Conservation (phyloP, 2,113 vertebrate genomes). For the Todiramphus chloris region DNA sequence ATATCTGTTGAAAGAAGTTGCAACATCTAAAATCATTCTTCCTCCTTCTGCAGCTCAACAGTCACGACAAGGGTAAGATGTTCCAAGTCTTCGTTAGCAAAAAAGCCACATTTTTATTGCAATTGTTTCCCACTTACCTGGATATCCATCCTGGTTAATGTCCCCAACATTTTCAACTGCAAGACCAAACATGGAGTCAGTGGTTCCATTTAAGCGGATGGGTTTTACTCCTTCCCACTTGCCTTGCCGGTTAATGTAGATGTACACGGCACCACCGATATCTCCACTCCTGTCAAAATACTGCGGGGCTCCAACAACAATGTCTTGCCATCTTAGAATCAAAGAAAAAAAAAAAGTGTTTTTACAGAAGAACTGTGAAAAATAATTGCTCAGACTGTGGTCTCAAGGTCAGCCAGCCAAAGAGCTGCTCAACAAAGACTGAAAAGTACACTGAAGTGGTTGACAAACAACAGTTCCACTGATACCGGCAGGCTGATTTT, state of each 20-base stretch:
- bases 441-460: not conserved
- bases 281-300: conserved; percentile 91
- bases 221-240: conserved; percentile 83
- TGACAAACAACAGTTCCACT: not conserved
- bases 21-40: not conserved
- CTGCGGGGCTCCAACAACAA: conserved; percentile 95
- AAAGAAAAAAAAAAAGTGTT: not conserved
- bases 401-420: not conserved
- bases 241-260: conserved; percentile 91
- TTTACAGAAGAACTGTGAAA: not conserved
- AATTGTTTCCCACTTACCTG: conserved; percentile 71
- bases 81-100: not conserved
- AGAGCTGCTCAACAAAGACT: not conserved
- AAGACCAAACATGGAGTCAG: conserved; percentile 96
- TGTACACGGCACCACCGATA: conserved; percentile 91
- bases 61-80: not conserved
- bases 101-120: not conserved
- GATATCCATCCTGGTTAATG: conserved; percentile 90
- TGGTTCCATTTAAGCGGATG: conserved; percentile 85
- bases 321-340: conserved; percentile 89
- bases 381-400: not conserved
- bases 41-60: not conserved
- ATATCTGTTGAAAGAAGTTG: conserved; percentile 82
- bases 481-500: not conserved
- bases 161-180: conserved; percentile 93